A percentile compares a stretch with the other conserved stretches of the same genome.
These are phyloP conservation scores for Drymonia ruficornis DNA, from an alignment of 2,888 invertebrate species.

Conservation along the genomic window DNA sequence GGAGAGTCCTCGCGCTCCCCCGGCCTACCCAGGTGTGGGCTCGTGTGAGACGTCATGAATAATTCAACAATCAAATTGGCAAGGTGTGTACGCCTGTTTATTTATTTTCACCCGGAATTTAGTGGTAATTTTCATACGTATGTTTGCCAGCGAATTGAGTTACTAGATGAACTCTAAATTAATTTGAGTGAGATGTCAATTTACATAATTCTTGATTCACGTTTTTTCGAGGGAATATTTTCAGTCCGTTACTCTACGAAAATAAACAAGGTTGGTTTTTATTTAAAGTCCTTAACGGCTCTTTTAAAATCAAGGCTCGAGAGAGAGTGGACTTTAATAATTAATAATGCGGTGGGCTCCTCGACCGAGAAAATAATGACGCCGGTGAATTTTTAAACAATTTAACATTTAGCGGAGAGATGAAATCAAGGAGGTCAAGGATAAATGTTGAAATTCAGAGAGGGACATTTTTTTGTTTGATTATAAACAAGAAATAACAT, in stretches of 20 bases:
- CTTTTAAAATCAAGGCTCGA: constrained; percentile 51
- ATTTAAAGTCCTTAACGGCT: constrained; percentile 53
- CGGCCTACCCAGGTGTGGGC: constrained; percentile 55
- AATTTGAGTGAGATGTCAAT: constrained; percentile 24
- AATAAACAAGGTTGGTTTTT: constrained; percentile 32
- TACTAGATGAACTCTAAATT: constrained; percentile 37
- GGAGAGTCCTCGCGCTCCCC: constrained; percentile 53
- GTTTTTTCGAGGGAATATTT: neutral
- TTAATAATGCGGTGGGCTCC: constrained; percentile 57
- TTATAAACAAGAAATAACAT: too few relatives aligned
- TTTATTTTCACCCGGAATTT: constrained; percentile 75
- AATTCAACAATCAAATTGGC: constrained; percentile 82
- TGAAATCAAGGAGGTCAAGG: constrained; percentile 45
- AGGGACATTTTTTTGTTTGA: too few relatives aligned
- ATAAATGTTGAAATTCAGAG: constrained; percentile 28
- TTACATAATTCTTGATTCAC: neutral
- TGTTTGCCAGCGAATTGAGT: constrained; percentile 39
- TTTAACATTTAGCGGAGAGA: constrained; percentile 50
- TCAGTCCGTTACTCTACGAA: neutral
- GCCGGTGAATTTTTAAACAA: constrained; percentile 59
- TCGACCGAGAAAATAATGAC: constrained; percentile 56
- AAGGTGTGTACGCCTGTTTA: constrained; percentile 76
- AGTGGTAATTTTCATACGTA: constrained; percentile 66
- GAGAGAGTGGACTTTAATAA: constrained; percentile 55
- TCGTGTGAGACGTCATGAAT: constrained; percentile 78